Evolutionary conservation across 2,113 vertebrate genomes (phyloP).

Genomic region (Bothrops jararaca): DNA sequence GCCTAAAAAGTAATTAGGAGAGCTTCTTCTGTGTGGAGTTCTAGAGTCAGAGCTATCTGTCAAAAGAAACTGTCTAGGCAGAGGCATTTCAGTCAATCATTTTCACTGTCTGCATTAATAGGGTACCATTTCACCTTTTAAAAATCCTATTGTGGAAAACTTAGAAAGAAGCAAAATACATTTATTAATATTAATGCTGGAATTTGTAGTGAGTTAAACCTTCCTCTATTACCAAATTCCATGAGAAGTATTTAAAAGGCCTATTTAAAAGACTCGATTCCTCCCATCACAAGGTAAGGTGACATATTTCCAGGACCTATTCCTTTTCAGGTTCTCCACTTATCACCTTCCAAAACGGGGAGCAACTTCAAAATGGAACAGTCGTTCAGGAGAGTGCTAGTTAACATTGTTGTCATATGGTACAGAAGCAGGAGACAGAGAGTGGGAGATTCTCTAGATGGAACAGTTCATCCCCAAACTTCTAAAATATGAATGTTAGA

Average conservation of each 20-base stretch:
- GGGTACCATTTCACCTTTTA: not conserved
- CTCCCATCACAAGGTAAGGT: not conserved
- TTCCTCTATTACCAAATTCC: not conserved
- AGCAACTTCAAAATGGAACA: not conserved
- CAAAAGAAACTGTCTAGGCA: not conserved
- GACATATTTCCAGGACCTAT: not conserved
- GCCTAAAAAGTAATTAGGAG: not conserved
- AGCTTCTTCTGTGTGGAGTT: not conserved
- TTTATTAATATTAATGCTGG: not conserved
- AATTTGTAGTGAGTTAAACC: not conserved
- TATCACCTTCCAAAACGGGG: not conserved
- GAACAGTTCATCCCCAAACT: not conserved
- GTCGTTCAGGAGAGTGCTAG: not conserved
- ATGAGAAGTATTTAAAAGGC: not conserved
- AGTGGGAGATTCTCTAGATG: not conserved
- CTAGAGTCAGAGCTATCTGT: not conserved
- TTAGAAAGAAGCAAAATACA: not conserved
- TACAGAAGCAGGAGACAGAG: not conserved
- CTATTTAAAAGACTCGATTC: not conserved
- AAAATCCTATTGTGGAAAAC: not conserved
- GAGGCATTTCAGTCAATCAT: not conserved
- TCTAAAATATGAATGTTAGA: not conserved
- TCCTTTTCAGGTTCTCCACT: not conserved
- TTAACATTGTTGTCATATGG: not conserved
- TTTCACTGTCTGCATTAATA: not conserved